Percentiles rank a stretch among this genome's conserved stretches.
phyloP scores from a whole-genome alignment of 2,113 vertebrate genomes.

The Oncorhynchus clarkii region DNA sequence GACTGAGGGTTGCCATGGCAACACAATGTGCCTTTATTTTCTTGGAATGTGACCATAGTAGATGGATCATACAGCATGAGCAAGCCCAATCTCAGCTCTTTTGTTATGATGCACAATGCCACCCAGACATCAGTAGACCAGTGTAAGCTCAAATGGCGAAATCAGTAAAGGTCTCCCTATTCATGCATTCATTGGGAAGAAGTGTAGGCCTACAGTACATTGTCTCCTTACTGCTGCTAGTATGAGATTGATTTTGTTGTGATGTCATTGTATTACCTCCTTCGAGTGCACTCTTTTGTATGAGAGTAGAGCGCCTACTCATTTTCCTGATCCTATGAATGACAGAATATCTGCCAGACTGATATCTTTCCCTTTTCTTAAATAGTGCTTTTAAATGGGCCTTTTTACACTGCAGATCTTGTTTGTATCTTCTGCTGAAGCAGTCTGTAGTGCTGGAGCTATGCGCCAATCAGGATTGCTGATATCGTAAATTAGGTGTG shows the following conservation, averaged over 20 bases:
- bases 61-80: not conserved
- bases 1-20: constrained; percentile 22
- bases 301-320: too few species aligned
- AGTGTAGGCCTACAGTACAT: not conserved
- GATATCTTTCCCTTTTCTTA: not conserved
- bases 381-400: not conserved
- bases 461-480: not conserved
- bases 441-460: not conserved
- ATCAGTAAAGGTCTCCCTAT: not conserved
- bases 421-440: not conserved
- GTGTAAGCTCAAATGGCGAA: not conserved
- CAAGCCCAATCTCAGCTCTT: not conserved
- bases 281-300: too few species aligned
- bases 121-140: not conserved
- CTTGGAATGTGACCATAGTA: not conserved
- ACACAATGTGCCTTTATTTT: constrained; percentile 12
- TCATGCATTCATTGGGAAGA: not conserved
- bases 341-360: not conserved
- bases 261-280: too few species aligned
- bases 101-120: not conserved
- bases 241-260: too few species aligned
- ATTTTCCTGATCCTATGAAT: too few species aligned
- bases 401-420: not conserved
- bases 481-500: not conserved
- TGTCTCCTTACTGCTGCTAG: too few species aligned